Evolutionary conservation across 2,113 vertebrate genomes (phyloP), one percentile per base, ranked within the genome.

Genomic region (Eptesicus fuscus): DNA sequence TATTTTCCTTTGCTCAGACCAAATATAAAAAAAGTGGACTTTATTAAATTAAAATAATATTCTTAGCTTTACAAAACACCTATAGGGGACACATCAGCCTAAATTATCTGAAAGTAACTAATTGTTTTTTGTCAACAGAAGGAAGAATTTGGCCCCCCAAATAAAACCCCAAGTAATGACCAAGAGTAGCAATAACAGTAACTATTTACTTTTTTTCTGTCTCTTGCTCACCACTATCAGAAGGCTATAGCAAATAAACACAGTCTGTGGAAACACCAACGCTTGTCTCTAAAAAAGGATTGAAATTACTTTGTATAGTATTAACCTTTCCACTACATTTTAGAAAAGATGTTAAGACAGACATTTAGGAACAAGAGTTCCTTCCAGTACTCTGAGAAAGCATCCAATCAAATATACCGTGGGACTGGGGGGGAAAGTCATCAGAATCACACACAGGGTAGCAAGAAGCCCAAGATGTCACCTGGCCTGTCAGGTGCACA

Each of bases 81-180:
- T 25, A 4, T 11, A 32, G 7, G 11, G 28, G 23, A 95, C n/a
- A 94, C 4, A 94, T 47, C 0, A n/a, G 28, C 51, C 35, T 71
- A 93, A 93, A 71, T 65, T 63, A 83, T 51, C 20, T 32, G 25
- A 85, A 92, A 78, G 83, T 37, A 89, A 77, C 91, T 92, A 91
- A 65, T 4, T 84, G 9, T 47, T 9, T 22, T 13, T 88, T 8
- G 35, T 51, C 76, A 88, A 16, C 30, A 95, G 70, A 95, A 73
- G 88, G 22, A 61, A 95, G 70, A 80, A 73, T 61, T 56, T 88
- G 44, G 53, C 6, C 77, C 83, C n/a, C 17, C 86, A 86, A 93
- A 11, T 51, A 71, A 83, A 94, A 94, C 42, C 10, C 59, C 30
- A 92, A 6, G 53, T 56, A 1, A 12, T 84, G 53, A 40, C 16